These are phyloP conservation scores for Pristionchus pacificus DNA, from an alignment of 1,140 invertebrate species.

Conservation along the genomic window DNA sequence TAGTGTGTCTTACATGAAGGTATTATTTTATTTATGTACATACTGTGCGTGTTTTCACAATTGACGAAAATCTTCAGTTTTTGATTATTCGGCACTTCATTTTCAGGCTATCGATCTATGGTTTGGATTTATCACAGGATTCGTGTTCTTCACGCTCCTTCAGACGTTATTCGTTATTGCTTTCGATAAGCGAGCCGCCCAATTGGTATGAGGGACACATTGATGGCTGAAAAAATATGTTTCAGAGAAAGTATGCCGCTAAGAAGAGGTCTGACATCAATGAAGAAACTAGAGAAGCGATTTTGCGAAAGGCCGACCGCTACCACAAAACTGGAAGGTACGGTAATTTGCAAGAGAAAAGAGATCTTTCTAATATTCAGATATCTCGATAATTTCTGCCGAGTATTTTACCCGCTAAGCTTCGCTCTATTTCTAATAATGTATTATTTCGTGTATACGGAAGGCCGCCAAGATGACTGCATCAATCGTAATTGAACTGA, in stretches of 20 bases:
- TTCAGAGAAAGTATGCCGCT: slow-evolving; percentile 50
- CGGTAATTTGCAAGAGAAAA: slow-evolving; percentile 7
- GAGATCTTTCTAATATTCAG: slow-evolving; percentile 21
- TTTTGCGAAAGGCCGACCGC: slow-evolving; percentile 45
- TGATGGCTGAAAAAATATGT: slow-evolving; percentile 11
- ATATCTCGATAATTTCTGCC: slow-evolving; percentile 56
- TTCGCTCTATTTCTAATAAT: slow-evolving; percentile 53
- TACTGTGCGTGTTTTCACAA: slow-evolving; percentile 3
- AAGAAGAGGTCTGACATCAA: slow-evolving; percentile 52
- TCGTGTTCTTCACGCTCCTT: slow-evolving; percentile 55
- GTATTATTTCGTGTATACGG: slow-evolving; percentile 57
- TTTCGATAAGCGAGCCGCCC: slow-evolving; percentile 55
- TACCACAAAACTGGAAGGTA: slow-evolving; percentile 55
- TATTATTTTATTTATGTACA: slow-evolving; percentile 1
- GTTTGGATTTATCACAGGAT: slow-evolving; percentile 57
- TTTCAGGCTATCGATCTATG: slow-evolving; percentile 55
- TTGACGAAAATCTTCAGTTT: too few relatives aligned
- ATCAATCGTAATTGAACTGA: slow-evolving; percentile 38
- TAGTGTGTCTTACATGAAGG: slow-evolving; percentile 56
- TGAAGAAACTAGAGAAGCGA: slow-evolving; percentile 48
- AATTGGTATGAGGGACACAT: slow-evolving; percentile 39
- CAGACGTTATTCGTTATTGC: slow-evolving; percentile 57
- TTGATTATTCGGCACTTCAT: too few relatives aligned
- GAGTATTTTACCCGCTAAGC: slow-evolving; percentile 54
- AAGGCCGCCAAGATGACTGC: slow-evolving; percentile 55